Evolutionary conservation across 2,113 vertebrate species (phyloP).

Genomic region (rabbit (Oryctolagus cuniculus)): DNA sequence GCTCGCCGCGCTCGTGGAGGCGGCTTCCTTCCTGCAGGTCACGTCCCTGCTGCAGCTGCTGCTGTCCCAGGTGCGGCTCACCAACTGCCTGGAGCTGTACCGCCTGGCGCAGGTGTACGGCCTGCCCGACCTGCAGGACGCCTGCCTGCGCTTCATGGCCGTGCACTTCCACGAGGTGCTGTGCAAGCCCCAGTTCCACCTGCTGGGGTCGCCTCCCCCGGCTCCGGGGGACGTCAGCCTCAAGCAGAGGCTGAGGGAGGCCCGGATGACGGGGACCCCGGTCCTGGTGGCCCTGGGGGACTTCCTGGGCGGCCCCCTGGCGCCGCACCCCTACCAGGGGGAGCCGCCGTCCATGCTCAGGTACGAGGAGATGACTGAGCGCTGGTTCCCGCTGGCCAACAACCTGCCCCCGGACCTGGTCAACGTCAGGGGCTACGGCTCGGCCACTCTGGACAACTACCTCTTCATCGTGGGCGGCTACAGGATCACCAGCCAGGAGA

Average conservation of each 20-base stretch:
- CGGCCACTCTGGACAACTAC: slow-evolving; percentile 95
- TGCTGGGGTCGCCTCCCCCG: slow-evolving; percentile 84
- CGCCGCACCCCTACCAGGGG: slow-evolving; percentile 85
- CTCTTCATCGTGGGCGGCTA: slow-evolving; percentile 96
- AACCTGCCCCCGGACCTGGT: slow-evolving; percentile 93
- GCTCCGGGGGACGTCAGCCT: slow-evolving; percentile 77
- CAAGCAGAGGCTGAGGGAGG: slow-evolving; percentile 90
- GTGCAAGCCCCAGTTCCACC: slow-evolving; percentile 86
- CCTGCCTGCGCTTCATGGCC: slow-evolving; percentile 94
- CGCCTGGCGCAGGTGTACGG: slow-evolving; percentile 95
- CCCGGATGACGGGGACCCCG: slow-evolving; percentile 92
- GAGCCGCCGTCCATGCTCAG: slow-evolving; percentile 94
- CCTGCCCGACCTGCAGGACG: slow-evolving; percentile 91
- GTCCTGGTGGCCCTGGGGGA: slow-evolving; percentile 93
- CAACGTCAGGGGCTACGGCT: slow-evolving; percentile 94
- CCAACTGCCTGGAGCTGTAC: slow-evolving; percentile 95
- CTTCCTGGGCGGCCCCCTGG: slow-evolving; percentile 88
- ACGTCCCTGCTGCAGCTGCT: slow-evolving; percentile 94
- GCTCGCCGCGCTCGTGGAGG: slow-evolving; percentile 95
- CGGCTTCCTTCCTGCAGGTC: slow-evolving; percentile 96
- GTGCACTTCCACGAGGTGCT: slow-evolving; percentile 94
- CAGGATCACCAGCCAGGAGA: slow-evolving; percentile 95
- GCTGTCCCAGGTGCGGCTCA: slow-evolving; percentile 91
- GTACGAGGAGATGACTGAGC: slow-evolving; percentile 91
- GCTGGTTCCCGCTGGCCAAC: slow-evolving; percentile 93